Conservation (phyloP, 2,888 invertebrate species). For the Operophtera brumata region DNA sequence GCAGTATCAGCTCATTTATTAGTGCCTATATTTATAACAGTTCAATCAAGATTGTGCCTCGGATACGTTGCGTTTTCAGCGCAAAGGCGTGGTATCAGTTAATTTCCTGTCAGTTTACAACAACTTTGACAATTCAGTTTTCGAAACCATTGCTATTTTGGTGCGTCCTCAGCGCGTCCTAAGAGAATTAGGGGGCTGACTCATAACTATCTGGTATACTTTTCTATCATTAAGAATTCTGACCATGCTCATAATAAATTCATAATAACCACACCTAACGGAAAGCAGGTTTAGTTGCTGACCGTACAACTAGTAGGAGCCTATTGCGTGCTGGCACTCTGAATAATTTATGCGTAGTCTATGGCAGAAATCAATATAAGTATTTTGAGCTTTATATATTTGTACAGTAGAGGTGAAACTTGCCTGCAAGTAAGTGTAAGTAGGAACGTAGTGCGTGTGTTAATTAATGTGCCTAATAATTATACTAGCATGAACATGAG, state of each 20-base stretch:
- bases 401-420: constrained; percentile 14
- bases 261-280: constrained; percentile 16
- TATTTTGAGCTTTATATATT: constrained; percentile 18
- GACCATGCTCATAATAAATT: constrained; percentile 22
- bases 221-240: constrained; percentile 4
- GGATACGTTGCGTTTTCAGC: too few species aligned
- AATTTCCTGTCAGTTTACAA: too few species aligned
- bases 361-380: neutral
- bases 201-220: neutral
- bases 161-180: too few species aligned
- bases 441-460: constrained; percentile 37
- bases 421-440: neutral
- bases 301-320: constrained; percentile 15
- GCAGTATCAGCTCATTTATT: too few species aligned
- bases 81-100: too few species aligned
- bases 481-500: constrained; percentile 72
- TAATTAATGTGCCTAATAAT: constrained; percentile 81
- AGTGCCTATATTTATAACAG: too few species aligned
- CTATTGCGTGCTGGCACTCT: constrained; percentile 60
- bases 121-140: too few species aligned
- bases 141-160: too few species aligned
- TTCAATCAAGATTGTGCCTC: too few species aligned
- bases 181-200: neutral
- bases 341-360: constrained; percentile 62
- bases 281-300: constrained; percentile 17